phyloP scores from a whole-genome alignment of 1,140 invertebrate genomes.

The Thaumetopoea pityocampa region DNA sequence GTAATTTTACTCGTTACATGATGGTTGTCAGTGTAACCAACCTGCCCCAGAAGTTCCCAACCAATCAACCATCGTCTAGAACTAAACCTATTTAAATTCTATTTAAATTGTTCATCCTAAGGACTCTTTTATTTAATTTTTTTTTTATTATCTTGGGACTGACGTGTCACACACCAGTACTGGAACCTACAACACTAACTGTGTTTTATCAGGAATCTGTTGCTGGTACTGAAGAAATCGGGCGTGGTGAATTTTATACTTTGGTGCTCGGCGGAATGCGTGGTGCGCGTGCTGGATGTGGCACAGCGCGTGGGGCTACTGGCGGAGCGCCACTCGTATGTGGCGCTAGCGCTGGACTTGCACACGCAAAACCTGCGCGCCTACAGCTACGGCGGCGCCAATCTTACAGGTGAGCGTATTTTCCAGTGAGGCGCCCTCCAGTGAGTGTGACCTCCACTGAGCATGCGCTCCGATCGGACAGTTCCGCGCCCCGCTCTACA shows the following conservation, averaged over 20 bases:
- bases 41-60: too few species aligned
- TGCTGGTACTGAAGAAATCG: slow-evolving; percentile 56
- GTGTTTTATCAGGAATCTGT: slow-evolving; percentile 33
- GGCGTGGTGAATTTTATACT: slow-evolving; percentile 52
- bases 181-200: not conserved
- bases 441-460: not conserved
- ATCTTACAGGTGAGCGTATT: slow-evolving; percentile 80
- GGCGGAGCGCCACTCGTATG: slow-evolving; percentile 82
- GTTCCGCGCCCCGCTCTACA: slow-evolving; percentile 47
- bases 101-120: too few species aligned
- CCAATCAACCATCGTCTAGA: too few species aligned
- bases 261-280: slow-evolving; percentile 48
- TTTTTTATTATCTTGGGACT: not conserved
- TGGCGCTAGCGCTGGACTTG: slow-evolving; percentile 87
- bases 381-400: slow-evolving; percentile 89
- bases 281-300: slow-evolving; percentile 52
- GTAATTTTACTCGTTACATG: too few species aligned
- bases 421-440: not conserved
- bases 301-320: slow-evolving; percentile 91
- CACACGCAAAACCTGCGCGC: slow-evolving; percentile 85
- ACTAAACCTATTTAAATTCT: too few species aligned
- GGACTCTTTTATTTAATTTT: too few species aligned
- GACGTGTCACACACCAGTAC: not conserved
- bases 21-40: too few species aligned
- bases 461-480: slow-evolving; percentile 12